phyloP scores from a whole-genome alignment of 1,140 invertebrate genomes.

The Drosophila miranda region DNA sequence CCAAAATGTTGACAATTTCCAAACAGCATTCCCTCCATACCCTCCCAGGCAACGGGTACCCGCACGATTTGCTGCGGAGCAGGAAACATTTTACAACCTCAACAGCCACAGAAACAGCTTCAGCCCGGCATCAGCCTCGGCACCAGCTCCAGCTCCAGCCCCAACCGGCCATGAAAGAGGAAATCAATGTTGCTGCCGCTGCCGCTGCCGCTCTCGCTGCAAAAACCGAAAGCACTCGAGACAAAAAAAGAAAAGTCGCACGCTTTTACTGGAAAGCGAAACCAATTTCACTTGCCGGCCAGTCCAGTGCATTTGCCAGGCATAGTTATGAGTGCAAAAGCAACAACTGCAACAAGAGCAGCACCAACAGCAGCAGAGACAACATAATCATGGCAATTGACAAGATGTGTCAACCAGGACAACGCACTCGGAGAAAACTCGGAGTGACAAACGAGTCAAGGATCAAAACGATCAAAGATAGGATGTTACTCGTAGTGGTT shows the following conservation, averaged over 20 bases:
- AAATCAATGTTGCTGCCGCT: conserved; percentile 66
- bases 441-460: too few species aligned
- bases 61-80: conserved; percentile 62
- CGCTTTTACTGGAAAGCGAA: conserved; percentile 63
- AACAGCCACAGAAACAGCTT: neutral
- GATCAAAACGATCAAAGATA: too few species aligned
- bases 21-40: neutral
- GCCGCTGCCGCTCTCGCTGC: too few species aligned
- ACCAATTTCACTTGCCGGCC: conserved; percentile 68
- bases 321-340: conserved; percentile 58
- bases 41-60: too few species aligned
- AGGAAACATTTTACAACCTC: conserved; percentile 60
- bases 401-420: conserved; percentile 64
- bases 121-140: neutral
- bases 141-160: conserved; percentile 4
- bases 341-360: conserved; percentile 10
- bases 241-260: conserved; percentile 63
- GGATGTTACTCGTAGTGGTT: too few species aligned
- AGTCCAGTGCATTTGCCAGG: conserved; percentile 40
- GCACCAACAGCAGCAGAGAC: conserved; percentile 38
- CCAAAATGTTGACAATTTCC: conserved; percentile 40
- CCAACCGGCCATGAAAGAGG: conserved; percentile 73
- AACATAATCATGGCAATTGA: conserved; percentile 74
- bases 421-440: conserved; percentile 10
- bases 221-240: conserved; percentile 29